phyloP scores from a whole-genome alignment of 2,888 invertebrate genomes.

The Capitulum mitella region DNA sequence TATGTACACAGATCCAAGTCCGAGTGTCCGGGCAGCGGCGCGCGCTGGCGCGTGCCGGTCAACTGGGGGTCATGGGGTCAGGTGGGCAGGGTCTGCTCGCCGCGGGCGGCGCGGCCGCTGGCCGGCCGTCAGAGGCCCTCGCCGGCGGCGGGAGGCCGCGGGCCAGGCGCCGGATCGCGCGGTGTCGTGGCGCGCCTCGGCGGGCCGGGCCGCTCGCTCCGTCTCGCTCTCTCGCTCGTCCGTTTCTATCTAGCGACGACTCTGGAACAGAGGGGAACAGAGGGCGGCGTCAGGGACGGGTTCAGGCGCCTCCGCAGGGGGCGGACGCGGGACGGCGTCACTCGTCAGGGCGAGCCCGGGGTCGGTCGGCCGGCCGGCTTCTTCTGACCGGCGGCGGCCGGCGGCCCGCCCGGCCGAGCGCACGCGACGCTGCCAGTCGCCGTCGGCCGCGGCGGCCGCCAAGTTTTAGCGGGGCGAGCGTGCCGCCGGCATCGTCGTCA shows the following conservation, averaged over 20 bases:
- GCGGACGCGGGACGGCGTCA: too few species aligned
- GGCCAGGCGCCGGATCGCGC: too few species aligned
- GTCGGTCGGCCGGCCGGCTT: background rate
- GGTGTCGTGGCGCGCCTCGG: too few species aligned
- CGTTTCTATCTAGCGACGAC: conserved; percentile 7
- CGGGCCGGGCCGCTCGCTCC: background rate
- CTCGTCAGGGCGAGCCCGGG: background rate
- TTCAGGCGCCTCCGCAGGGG: background rate
- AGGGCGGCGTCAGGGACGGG: background rate
- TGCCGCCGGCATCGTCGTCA: too few species aligned
- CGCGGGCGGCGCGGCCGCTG: background rate
- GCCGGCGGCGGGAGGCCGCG: background rate
- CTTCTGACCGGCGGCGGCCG: too few species aligned
- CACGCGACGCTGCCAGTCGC: too few species aligned
- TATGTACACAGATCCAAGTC: background rate
- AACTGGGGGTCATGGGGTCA: background rate
- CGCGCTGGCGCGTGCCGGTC: background rate
- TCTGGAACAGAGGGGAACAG: background rate
- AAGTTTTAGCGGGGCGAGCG: too few species aligned
- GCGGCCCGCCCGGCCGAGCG: too few species aligned
- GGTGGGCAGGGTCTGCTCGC: background rate
- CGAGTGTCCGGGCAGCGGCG: too few species aligned
- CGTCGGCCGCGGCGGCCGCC: too few species aligned
- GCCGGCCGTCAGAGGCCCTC: background rate
- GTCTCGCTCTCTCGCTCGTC: background rate